A percentile compares a stretch with the other conserved stretches of the same genome.
phyloP scores from a whole-genome alignment of 2,113 vertebrate species.

The Tyto alba region DNA sequence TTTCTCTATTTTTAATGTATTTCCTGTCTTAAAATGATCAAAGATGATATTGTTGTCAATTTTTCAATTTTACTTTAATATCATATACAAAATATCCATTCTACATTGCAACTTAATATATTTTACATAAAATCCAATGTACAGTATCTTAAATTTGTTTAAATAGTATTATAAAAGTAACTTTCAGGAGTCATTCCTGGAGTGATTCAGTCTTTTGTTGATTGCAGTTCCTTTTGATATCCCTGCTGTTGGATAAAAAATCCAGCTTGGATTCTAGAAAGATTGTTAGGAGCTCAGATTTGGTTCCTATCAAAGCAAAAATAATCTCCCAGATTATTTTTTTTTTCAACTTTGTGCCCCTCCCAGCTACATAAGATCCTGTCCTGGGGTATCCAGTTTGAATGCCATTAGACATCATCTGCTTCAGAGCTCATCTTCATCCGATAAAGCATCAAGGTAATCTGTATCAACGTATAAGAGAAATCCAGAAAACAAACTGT shows the following conservation, averaged over 20 bases:
- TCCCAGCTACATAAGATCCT: background rate
- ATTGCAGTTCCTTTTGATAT: slow-evolving; percentile 21
- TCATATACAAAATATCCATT: slow-evolving; percentile 51
- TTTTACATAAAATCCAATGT: slow-evolving; percentile 66
- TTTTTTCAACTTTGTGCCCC: background rate
- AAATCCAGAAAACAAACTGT: slow-evolving; percentile 97
- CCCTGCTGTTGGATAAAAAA: background rate
- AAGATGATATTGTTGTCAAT: background rate
- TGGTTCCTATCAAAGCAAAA: background rate
- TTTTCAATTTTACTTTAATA: slow-evolving; percentile 56
- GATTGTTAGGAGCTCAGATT: background rate
- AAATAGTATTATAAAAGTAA: slow-evolving; percentile 67
- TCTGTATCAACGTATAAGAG: slow-evolving; percentile 91
- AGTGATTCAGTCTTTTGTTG: background rate
- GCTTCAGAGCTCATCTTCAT: slow-evolving; percentile 80
- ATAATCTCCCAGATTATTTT: background rate
- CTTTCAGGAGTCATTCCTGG: slow-evolving; percentile 36
- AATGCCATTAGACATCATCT: background rate
- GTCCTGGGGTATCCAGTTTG: background rate
- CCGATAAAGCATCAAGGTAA: slow-evolving; percentile 89
- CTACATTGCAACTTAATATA: slow-evolving; percentile 42
- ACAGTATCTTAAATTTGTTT: slow-evolving; percentile 67
- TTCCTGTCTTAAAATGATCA: slow-evolving; percentile 10
- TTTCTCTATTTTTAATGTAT: background rate
- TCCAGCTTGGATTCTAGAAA: background rate